Base-by-base conservation (phyloP, 1,140 invertebrate genomes). In the Drosophila equinoxialis region DNA sequence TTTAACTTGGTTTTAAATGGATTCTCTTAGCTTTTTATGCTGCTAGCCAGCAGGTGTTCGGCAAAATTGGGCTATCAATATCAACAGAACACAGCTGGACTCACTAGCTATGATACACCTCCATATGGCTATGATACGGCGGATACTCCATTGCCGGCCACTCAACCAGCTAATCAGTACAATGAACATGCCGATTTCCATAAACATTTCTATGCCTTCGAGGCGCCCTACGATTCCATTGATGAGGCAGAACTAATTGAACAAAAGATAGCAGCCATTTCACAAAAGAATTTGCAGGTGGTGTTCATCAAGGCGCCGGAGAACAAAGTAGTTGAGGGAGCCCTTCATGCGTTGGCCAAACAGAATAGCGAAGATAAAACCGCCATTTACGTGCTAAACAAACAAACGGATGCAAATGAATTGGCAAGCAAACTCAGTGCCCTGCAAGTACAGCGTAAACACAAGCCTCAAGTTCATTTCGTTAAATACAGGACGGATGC, bases 401-500 rank as follows among this genome's bases (percentile, higher is more conserved):
- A 91, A 61, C 90, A 91, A 37, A 76, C 84, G 65, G 90, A 91
- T 41, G 61, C 83, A 26, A 65, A 79, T 30, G 84, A 91, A 73
- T 64, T 91, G 79, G 87, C 90, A 68, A 85, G 83, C 59, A 74
- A 90, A 79, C 54, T 91, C 0, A 81, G 57, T 58, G 62, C 66
- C 35, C 5, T 79, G 11, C 74, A 67, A 26, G 8, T 60, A 6
- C 79, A 86, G 0, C 71, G 79, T 33, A 80, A 78, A 45, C 67
- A 82, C 58, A 90, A 90, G 66, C 90, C 90, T 1, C 79, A 90
- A 69, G 90, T 91, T 59, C 87, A 91, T 65, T 91, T 91, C 74
- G 90, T 91, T 26, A 91, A 91, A 79, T 91, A 91, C 60, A 85
- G 81, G 57, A 91, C 90, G 17, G 90, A 90, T 59, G 90, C 76